A percentile compares a stretch with the other conserved stretches of the same genome.
phyloP scores from a whole-genome alignment of 2,797 vertebrate genomes.

The Mormyrops attenuatus region DNA sequence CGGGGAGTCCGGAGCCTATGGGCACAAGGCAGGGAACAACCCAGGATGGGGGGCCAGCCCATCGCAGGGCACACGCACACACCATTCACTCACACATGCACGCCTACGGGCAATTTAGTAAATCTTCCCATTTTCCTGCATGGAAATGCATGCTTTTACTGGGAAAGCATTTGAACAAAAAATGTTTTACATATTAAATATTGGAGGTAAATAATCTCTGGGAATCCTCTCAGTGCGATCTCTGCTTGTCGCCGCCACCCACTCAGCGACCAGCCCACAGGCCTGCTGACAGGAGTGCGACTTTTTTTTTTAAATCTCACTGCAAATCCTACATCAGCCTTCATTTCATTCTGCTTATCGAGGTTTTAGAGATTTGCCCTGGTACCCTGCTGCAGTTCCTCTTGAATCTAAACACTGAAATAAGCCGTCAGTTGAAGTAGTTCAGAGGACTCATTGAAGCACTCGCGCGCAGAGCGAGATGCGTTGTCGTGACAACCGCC shows the following conservation, averaged over 20 bases:
- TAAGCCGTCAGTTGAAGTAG: background rate
- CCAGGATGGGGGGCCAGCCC: too few species aligned
- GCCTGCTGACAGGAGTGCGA: background rate
- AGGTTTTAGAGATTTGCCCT: background rate
- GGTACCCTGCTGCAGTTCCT: background rate
- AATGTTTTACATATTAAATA: background rate
- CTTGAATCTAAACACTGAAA: background rate
- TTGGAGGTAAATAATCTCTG: background rate
- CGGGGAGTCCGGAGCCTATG: too few species aligned
- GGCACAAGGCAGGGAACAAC: too few species aligned
- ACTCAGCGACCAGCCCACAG: background rate
- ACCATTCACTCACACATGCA: too few species aligned
- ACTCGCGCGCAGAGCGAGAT: background rate
- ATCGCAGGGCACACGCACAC: too few species aligned
- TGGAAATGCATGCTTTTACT: background rate
- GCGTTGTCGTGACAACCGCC: conserved; percentile 1
- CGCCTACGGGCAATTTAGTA: too few species aligned
- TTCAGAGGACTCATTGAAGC: background rate
- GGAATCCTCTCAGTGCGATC: background rate
- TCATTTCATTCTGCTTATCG: background rate
- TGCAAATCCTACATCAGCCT: background rate
- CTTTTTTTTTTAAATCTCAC: background rate
- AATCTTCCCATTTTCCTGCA: background rate
- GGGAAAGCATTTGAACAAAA: background rate
- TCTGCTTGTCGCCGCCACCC: background rate